These are phyloP conservation scores for Apodemia duryi DNA, from an alignment of 2,888 invertebrate species.

Conservation along the genomic window DNA sequence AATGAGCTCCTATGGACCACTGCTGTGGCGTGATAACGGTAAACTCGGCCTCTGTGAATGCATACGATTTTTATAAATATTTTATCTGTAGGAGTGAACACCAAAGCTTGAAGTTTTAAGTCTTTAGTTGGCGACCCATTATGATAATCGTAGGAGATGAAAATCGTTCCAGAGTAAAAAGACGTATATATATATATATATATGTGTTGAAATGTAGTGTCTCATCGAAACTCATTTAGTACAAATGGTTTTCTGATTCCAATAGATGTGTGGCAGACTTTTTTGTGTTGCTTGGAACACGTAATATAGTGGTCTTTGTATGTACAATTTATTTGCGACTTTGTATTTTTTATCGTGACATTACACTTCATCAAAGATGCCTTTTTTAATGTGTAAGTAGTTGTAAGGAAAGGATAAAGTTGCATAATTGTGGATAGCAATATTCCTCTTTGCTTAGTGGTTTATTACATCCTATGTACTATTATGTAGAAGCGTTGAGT, in stretches of 20 bases:
- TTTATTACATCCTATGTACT: constrained; percentile 51
- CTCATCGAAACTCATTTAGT: constrained; percentile 54
- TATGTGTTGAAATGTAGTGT: constrained; percentile 41
- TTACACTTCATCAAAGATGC: constrained; percentile 67
- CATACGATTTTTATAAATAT: constrained; percentile 30
- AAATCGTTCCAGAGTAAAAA: constrained; percentile 1
- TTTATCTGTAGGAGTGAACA: constrained; percentile 40
- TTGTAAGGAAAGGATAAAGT: constrained; percentile 55
- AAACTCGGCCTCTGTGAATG: constrained; percentile 34
- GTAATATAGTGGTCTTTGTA: constrained; percentile 59
- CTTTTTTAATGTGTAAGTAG: constrained; percentile 73
- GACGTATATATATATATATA: neutral
- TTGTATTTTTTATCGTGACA: constrained; percentile 46
- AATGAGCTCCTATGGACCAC: constrained; percentile 44
- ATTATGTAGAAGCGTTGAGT: constrained; percentile 46
- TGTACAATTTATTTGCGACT: constrained; percentile 61
- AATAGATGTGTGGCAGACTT: constrained; percentile 57
- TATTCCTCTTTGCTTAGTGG: constrained; percentile 58
- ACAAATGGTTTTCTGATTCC: constrained; percentile 64
- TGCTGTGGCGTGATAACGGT: constrained; percentile 31
- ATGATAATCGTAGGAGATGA: constrained; percentile 14
- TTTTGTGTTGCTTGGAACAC: constrained; percentile 61
- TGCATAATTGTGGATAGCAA: constrained; percentile 63
- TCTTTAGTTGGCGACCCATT: constrained; percentile 26
- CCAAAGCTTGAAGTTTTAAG: constrained; percentile 44